phyloP scores from a whole-genome alignment of 2,113 vertebrate genomes.

The Lagopus leucura region DNA sequence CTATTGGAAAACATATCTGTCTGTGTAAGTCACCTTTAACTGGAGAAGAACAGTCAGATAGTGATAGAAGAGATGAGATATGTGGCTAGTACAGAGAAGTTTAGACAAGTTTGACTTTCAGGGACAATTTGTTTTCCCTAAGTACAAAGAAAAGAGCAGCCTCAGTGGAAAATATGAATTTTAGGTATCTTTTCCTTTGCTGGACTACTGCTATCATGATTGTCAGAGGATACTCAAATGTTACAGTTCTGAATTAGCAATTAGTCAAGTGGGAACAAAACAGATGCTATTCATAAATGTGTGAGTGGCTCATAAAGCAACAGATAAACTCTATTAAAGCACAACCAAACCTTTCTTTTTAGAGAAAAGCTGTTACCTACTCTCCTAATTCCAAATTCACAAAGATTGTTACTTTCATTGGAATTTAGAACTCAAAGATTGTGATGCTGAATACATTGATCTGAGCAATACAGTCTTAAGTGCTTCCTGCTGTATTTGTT shows the following conservation, averaged over 20 bases:
- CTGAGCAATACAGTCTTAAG: background rate
- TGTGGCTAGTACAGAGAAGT: background rate
- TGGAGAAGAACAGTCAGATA: background rate
- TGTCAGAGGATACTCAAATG: background rate
- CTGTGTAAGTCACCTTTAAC: slow-evolving; percentile 23
- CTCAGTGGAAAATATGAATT: background rate
- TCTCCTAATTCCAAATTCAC: background rate
- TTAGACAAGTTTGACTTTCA: background rate
- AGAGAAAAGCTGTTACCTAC: background rate
- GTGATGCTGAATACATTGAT: background rate
- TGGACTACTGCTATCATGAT: background rate
- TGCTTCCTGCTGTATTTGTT: background rate
- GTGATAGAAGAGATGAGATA: background rate
- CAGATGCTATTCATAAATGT: background rate
- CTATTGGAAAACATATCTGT: background rate
- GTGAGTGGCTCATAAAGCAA: background rate
- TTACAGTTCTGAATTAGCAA: background rate
- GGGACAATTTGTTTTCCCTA: background rate
- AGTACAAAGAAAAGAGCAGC: background rate
- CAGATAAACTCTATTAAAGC: background rate
- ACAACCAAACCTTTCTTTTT: background rate
- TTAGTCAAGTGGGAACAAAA: background rate
- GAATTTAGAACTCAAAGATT: background rate
- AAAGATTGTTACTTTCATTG: background rate
- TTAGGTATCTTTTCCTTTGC: background rate